Base-by-base conservation (phyloP, 2,888 invertebrate species). In the Glomeris marginata region DNA sequence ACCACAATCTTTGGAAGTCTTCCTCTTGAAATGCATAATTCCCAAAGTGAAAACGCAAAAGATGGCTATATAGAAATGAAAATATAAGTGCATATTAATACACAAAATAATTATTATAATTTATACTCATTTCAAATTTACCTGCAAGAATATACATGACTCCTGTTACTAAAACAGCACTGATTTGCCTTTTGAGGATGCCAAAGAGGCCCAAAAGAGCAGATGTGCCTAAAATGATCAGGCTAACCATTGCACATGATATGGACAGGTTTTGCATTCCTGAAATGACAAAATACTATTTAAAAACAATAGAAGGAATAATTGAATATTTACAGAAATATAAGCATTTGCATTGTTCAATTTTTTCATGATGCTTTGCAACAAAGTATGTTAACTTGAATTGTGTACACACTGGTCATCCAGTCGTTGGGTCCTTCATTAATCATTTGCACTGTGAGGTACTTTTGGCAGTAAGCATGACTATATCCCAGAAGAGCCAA, bases 231-330 rank as follows among this genome's bases (percentile, higher is more conserved):
- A 91, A 67, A 52, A 92, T 81, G 60, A 92, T 90, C 48, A 91
- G 74, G 61, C 88, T 87, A 4, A 92, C 92, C 59, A 92, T 74
- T 43, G 88, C 86, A 68, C 92, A 92, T 11, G 91, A 91, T 68
- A 92, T 91, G 51, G 90, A 91, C 56, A 92, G 72, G 69, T 92
- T 92, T 72, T 92, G 90, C 87, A 92, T 90, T 62, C 91, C 91
- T 91, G 69, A 2, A 61, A 56, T 35, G 38, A 40, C 48, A n/a
- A 45, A n/a, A 43, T 10, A 21, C 8, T 10, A 15, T 10, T 10
- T 21, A 41, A 10, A 15, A 41, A 41, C 11, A 41, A 10, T 13
- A 41, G 16, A 41, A 41, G 11, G 16, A 41, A 41, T 13, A 41
- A 41, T 10, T 41, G 41, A 41, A 10, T 13, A 10, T 15, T 41